Conservation (phyloP, 2,797 vertebrate species). For the Bothrops alternatus region DNA sequence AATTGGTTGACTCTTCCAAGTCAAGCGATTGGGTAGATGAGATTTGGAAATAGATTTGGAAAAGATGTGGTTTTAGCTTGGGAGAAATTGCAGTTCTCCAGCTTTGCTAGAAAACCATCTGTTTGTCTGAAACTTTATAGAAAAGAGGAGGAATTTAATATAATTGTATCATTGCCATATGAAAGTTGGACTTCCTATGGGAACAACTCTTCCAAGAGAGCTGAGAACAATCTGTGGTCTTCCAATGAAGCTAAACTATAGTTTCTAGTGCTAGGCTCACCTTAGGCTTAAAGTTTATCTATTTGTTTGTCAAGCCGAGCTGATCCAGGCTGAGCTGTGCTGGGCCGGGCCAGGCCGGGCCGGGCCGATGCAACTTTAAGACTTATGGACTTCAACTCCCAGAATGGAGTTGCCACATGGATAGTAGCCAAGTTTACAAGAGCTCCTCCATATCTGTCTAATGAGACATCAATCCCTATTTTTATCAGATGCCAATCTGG, state of each 20-base stretch:
- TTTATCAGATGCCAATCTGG: not conserved
- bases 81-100: not conserved
- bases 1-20: constrained; percentile 4
- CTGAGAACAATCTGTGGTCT: not conserved
- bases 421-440: not conserved
- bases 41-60: not conserved
- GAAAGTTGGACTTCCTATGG: not conserved
- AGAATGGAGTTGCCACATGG: not conserved
- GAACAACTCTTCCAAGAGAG: not conserved
- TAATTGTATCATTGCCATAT: not conserved
- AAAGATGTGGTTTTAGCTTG: not conserved
- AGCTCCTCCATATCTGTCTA: not conserved
- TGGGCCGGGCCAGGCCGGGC: too few relatives aligned
- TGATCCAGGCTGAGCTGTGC: too few relatives aligned
- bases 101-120: not conserved
- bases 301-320: not conserved
- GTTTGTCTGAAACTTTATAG: not conserved
- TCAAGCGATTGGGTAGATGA: not conserved
- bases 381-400: not conserved
- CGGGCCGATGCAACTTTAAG: not conserved
- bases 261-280: not conserved
- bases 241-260: not conserved
- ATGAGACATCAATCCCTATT: not conserved
- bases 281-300: not conserved
- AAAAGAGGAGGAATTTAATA: not conserved